These are phyloP conservation scores for Orius laevigatus DNA, from an alignment of 1,140 invertebrate species.

Conservation along the genomic window DNA sequence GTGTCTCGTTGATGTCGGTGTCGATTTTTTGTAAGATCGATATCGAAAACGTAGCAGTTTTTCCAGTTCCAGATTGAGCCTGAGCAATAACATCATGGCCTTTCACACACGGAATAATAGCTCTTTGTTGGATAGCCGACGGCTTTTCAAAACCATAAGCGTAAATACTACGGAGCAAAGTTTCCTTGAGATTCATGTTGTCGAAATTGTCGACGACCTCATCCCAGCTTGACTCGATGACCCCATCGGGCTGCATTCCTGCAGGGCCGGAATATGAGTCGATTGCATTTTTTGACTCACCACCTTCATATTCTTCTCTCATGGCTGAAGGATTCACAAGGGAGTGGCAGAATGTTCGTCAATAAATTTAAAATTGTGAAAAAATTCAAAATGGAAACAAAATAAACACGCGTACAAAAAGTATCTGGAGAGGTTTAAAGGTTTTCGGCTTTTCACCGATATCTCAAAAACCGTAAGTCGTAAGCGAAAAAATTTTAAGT, in stretches of 20 bases:
- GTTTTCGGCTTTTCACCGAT: too few relatives aligned
- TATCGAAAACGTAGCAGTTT: slow-evolving; percentile 99
- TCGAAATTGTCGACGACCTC: slow-evolving; percentile 92
- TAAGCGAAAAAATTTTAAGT: too few relatives aligned
- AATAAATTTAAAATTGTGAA: slow-evolving; percentile 4
- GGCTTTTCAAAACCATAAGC: slow-evolving; percentile 99
- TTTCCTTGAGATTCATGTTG: slow-evolving; percentile 93
- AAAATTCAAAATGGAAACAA: too few relatives aligned
- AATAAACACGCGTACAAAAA: too few relatives aligned
- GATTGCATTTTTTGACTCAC: slow-evolving; percentile 49
- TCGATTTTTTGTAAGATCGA: slow-evolving; percentile 97
- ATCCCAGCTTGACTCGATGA: slow-evolving; percentile 60
- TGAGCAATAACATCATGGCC: slow-evolving; percentile 97
- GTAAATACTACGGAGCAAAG: slow-evolving; percentile 93
- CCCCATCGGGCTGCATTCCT: slow-evolving; percentile 64
- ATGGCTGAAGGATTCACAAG: too few relatives aligned
- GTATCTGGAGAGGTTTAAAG: too few relatives aligned
- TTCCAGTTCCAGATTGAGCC: slow-evolving; percentile 98
- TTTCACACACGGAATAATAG: slow-evolving; percentile 93
- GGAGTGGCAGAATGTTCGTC: neutral
- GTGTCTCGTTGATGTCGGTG: slow-evolving; percentile 71
- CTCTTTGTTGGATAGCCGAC: slow-evolving; percentile 97
- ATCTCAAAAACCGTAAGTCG: too few relatives aligned
- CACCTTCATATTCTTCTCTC: slow-evolving; percentile 49
- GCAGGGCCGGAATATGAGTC: slow-evolving; percentile 63